Evolutionary conservation across 1,140 invertebrate species (phyloP).

Genomic region (Cherax quadricarinatus): DNA sequence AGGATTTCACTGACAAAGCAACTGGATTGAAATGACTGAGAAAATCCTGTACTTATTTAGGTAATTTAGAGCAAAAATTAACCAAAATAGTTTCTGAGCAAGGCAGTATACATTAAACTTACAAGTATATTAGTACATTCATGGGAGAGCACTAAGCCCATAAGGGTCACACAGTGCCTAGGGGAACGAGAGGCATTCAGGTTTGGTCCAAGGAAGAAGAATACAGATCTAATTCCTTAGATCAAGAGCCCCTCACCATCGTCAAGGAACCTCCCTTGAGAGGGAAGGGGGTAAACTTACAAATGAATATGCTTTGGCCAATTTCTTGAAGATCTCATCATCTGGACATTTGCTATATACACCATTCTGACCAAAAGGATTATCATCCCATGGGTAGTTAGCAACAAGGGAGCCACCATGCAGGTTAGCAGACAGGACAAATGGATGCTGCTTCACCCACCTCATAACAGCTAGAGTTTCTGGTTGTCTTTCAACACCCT

Average conservation of each 20-base stretch:
- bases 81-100: no score
- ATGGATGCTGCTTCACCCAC: slow-evolving; percentile 91
- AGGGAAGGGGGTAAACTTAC: slow-evolving; percentile 77
- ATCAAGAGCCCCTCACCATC: no score
- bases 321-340: slow-evolving; percentile 87
- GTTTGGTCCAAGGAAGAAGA: no score
- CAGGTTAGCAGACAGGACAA: slow-evolving; percentile 97
- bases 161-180: no score
- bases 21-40: no score
- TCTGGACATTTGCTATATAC: slow-evolving; percentile 84
- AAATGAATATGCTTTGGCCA: slow-evolving; percentile 89
- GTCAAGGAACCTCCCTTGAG: no score
- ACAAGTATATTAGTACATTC: neutral
- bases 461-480: slow-evolving; percentile 95
- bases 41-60: no score
- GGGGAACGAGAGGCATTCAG: no score
- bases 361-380: slow-evolving; percentile 71
- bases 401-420: slow-evolving; percentile 96
- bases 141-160: neutral
- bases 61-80: no score
- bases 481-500: slow-evolving; percentile 83
- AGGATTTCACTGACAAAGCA: no score
- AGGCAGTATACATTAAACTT: no score
- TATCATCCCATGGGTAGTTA: slow-evolving; percentile 94
- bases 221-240: no score